phyloP scores from a whole-genome alignment of 2,113 vertebrate genomes.

The Lota lota region DNA sequence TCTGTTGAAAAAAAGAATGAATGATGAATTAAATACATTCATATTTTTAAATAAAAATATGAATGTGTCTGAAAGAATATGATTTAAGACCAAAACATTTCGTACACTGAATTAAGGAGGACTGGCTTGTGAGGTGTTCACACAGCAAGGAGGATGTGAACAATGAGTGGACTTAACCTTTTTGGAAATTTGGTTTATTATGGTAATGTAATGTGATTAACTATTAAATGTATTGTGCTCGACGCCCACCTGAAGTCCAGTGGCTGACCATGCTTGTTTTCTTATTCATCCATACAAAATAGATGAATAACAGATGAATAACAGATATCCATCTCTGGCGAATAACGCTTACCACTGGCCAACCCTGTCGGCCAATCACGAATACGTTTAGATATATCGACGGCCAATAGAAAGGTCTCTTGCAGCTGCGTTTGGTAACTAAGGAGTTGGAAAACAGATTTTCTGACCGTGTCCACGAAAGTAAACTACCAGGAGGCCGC shows the following conservation, averaged over 20 bases:
- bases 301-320: neutral
- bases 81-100: no score
- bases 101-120: neutral
- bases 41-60: neutral
- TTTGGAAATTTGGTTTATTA: no score
- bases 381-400: neutral
- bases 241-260: no score
- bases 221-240: no score
- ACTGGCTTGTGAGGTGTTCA: no score
- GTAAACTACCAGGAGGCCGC: slow-evolving; percentile 41
- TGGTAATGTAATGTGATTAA: no score
- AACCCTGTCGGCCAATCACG: slow-evolving; percentile 49
- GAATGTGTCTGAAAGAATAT: no score
- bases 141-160: no score
- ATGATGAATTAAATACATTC: neutral
- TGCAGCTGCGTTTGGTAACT: slow-evolving; percentile 55
- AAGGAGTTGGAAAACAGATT: slow-evolving; percentile 45
- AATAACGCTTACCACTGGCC: neutral
- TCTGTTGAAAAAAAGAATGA: neutral
- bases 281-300: neutral
- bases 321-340: neutral
- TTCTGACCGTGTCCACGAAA: slow-evolving; percentile 41
- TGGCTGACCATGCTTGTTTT: neutral
- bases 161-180: no score
- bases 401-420: slow-evolving; percentile 57